Evolutionary conservation across 1,140 invertebrate species (phyloP).

Genomic region (Bombus haemorrhoidalis): DNA sequence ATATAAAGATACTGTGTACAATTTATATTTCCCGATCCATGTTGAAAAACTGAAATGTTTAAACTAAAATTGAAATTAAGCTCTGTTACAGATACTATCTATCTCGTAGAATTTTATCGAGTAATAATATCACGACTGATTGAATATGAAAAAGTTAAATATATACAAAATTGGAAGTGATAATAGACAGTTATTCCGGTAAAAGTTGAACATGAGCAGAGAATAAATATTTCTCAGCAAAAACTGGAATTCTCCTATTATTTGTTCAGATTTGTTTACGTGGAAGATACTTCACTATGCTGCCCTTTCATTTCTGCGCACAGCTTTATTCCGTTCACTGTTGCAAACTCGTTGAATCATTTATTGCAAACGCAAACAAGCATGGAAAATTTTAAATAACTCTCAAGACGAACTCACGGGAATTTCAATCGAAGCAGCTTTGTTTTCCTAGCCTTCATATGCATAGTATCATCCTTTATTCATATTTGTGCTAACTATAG

Average conservation of each 20-base stretch:
- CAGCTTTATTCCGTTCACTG: neutral
- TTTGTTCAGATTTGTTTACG: neutral
- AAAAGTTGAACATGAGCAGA: neutral
- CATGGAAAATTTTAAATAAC: neutral
- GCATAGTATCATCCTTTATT: neutral
- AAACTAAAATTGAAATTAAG: too few species aligned
- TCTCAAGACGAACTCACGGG: neutral
- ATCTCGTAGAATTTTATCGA: too few species aligned
- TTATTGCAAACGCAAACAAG: neutral
- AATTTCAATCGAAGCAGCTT: neutral
- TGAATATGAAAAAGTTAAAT: too few species aligned
- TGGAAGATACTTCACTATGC: neutral
- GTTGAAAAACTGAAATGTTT: too few species aligned
- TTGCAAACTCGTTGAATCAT: conserved; percentile 11
- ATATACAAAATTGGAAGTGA: too few species aligned
- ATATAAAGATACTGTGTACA: too few species aligned
- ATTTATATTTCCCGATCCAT: too few species aligned
- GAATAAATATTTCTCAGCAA: neutral
- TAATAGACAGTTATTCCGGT: too few species aligned
- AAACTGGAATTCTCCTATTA: neutral
- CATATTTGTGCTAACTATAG: neutral
- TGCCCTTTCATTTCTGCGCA: neutral
- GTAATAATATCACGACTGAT: too few species aligned
- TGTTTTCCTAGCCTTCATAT: neutral
- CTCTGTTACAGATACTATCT: too few species aligned